Evolutionary conservation across 2,888 invertebrate genomes (phyloP), one percentile per base, ranked within the genome.

Genomic region (Trichopria drosophilae): DNA sequence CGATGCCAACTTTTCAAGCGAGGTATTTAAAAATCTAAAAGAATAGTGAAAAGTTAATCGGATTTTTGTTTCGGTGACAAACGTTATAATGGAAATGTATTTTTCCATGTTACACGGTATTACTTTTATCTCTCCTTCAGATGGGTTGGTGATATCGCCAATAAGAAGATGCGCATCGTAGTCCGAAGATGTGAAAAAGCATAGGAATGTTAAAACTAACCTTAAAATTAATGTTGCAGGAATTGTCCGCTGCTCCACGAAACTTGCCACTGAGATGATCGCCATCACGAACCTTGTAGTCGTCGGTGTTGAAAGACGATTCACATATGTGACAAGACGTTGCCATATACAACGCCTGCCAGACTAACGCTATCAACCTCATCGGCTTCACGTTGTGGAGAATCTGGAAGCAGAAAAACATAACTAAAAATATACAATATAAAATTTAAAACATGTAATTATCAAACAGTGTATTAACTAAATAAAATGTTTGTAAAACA

Each of bases 21-120:
- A 22, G 3, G 13, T 19, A 28, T 35, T 32, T 19, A 55, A 35
- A 42, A 49, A 55, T 37, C 40, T 23, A 20, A 39, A 43, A 5
- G 47, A 52, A 39, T 52, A 39, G 3, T 47, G 48, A 29, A 55
- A 55, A 9, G 37, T 24, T 1, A 52, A 43, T 10, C 47, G n/a
- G 35, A 51, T 37, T 29, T 46, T 51, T 3, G 42, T 41, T 16
- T 19, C 24, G 15, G 40, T 12, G 6, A 51, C 48, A 29, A 31
- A 36, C 28, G 49, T 55, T 3, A 31, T 48, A 26, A 55, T 24
- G 7, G 52, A 45, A 15, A 67, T 65, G 42, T 66, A 72, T 47
- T 61, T 63, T 58, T 75, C 70, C 42, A 66, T 65, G 42, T 64
- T 69, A 18, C 57, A 31, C 0, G 71, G 59, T 15, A 72, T 58